These are phyloP conservation scores for Ophioninae sp. DNA, from an alignment of 2,888 invertebrate species.

Conservation along the genomic window DNA sequence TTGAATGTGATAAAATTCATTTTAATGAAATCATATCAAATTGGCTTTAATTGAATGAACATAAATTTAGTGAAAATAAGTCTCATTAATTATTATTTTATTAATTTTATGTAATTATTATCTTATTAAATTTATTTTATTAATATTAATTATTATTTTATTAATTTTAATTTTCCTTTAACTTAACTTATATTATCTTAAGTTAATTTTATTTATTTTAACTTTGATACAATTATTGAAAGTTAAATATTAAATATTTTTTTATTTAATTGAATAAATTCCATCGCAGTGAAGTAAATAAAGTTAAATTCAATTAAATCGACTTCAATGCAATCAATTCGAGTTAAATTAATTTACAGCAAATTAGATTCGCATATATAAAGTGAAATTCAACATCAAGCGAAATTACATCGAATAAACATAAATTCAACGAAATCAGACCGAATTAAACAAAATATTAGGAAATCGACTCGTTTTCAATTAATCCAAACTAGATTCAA, in stretches of 20 bases:
- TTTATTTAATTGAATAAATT: too few relatives aligned
- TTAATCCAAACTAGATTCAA: background rate
- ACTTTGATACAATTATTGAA: too few relatives aligned
- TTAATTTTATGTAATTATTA: too few relatives aligned
- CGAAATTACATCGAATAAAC: background rate
- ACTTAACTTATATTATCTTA: too few relatives aligned
- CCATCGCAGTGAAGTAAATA: too few relatives aligned
- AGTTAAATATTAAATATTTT: background rate
- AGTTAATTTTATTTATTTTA: too few relatives aligned
- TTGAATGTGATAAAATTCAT: background rate
- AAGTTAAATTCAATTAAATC: background rate
- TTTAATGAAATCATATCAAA: background rate
- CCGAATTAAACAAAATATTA: background rate
- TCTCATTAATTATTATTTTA: too few relatives aligned
- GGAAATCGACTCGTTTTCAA: background rate
- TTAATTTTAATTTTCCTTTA: too few relatives aligned
- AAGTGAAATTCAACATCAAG: background rate
- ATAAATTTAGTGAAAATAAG: too few relatives aligned
- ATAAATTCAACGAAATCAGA: background rate
- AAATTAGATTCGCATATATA: background rate
- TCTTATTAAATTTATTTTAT: too few relatives aligned
- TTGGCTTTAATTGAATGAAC: background rate
- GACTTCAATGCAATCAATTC: background rate
- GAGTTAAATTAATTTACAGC: background rate
- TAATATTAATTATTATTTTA: too few relatives aligned